A percentile compares a stretch with the other conserved stretches of the same genome.
Conservation (phyloP, 1,140 invertebrate genomes). For the Pinna nobilis region DNA sequence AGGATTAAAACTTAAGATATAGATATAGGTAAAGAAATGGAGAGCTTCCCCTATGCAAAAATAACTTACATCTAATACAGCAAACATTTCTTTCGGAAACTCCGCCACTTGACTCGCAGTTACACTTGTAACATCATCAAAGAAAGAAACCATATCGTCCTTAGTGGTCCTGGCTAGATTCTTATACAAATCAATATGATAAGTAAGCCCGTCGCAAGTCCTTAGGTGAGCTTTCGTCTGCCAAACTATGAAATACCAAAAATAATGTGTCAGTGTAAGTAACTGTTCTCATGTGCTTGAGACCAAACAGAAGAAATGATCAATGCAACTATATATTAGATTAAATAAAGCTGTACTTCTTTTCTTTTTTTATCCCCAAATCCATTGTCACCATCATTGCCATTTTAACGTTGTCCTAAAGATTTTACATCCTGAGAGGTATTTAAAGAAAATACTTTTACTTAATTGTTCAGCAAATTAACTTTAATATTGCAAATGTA, state of each 20-base stretch:
- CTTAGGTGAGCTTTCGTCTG: slow-evolving; percentile 6
- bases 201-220: slow-evolving; percentile 20
- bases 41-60: too few relatives aligned
- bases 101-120: not conserved
- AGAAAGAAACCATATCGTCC: slow-evolving; percentile 13
- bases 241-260: not conserved
- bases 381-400: too few relatives aligned
- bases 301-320: not conserved
- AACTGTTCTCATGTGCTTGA: not conserved
- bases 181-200: slow-evolving; percentile 12
- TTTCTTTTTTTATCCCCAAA: too few relatives aligned
- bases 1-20: too few relatives aligned
- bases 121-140: slow-evolving; percentile 4
- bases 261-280: not conserved
- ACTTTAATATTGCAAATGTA: too few relatives aligned
- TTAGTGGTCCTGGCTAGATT: not conserved
- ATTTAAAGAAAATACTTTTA: too few relatives aligned
- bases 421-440: too few relatives aligned
- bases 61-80: slow-evolving; percentile 18
- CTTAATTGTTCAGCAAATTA: too few relatives aligned
- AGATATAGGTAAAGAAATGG: too few relatives aligned
- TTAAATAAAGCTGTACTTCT: too few relatives aligned
- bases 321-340: too few relatives aligned
- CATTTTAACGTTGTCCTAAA: too few relatives aligned
- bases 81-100: slow-evolving; percentile 20